phyloP scores from a whole-genome alignment of 2,888 invertebrate genomes.

The Rhagophthalmus giganteus region DNA sequence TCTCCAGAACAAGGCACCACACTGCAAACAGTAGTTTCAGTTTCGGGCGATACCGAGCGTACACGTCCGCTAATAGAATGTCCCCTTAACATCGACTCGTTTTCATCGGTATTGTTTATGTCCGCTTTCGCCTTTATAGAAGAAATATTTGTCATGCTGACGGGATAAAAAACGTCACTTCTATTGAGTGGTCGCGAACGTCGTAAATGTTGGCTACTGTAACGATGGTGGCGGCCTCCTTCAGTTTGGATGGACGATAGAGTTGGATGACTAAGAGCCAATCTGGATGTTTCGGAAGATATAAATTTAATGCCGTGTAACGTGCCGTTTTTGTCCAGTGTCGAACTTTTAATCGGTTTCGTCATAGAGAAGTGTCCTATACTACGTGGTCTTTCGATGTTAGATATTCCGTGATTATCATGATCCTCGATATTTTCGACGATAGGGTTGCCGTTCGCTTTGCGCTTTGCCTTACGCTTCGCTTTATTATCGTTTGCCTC shows the following conservation, averaged over 20 bases:
- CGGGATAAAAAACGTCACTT: constrained; percentile 88
- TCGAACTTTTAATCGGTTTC: constrained; percentile 30
- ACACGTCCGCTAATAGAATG: constrained; percentile 34
- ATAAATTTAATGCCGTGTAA: constrained; percentile 35
- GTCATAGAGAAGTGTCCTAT: constrained; percentile 58
- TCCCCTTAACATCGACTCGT: constrained; percentile 38
- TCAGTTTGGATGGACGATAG: constrained; percentile 55
- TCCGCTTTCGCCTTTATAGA: constrained; percentile 47
- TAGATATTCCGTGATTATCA: constrained; percentile 24
- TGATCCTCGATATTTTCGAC: constrained; percentile 4
- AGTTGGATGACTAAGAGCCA: constrained; percentile 74
- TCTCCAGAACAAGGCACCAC: constrained; percentile 65
- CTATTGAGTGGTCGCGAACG: constrained; percentile 73
- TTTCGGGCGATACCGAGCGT: constrained; percentile 24
- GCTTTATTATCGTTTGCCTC: too few species aligned
- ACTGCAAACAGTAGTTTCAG: constrained; percentile 54
- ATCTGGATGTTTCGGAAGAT: constrained; percentile 55
- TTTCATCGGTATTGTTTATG: constrained; percentile 41
- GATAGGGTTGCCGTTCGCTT: too few species aligned
- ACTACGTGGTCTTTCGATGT: constrained; percentile 62
- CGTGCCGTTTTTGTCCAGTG: constrained; percentile 38
- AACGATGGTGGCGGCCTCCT: constrained; percentile 37
- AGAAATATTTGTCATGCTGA: constrained; percentile 61
- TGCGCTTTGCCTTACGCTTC: too few species aligned
- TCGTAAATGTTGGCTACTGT: constrained; percentile 58